These are phyloP conservation scores for Microplitis deprimator DNA, from an alignment of 2,888 invertebrate species.

Conservation along the genomic window DNA sequence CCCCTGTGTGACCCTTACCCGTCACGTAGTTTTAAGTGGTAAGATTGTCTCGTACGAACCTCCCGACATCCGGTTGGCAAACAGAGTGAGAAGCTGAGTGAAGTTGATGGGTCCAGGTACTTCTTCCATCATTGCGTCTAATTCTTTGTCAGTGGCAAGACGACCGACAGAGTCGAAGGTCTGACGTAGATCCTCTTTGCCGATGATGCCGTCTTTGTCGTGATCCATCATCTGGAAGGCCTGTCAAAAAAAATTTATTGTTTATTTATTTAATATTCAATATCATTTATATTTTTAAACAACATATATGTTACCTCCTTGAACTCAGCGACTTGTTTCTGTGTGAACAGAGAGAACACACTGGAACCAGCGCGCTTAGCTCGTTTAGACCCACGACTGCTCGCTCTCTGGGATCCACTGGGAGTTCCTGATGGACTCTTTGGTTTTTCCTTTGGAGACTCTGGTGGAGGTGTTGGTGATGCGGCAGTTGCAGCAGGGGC, in stretches of 20 bases:
- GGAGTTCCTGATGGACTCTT: conserved; percentile 72
- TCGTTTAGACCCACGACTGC: conserved; percentile 86
- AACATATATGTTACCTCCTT: conserved; percentile 80
- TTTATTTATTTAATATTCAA: conserved; percentile 9
- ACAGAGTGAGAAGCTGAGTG: conserved; percentile 92
- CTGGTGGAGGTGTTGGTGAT: conserved; percentile 79
- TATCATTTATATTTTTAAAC: not conserved
- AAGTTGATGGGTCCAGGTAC: conserved; percentile 95
- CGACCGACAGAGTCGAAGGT: conserved; percentile 94
- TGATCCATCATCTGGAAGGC: conserved; percentile 97
- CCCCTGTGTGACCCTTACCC: conserved; percentile 55
- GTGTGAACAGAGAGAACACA: conserved; percentile 97
- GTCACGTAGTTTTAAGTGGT: conserved; percentile 43
- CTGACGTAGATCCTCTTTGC: conserved; percentile 91
- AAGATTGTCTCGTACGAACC: conserved; percentile 70
- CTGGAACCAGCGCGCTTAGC: conserved; percentile 92
- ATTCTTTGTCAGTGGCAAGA: conserved; percentile 90
- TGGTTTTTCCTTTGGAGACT: conserved; percentile 79
- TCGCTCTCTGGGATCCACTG: conserved; percentile 78
- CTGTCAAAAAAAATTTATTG: conserved; percentile 69
- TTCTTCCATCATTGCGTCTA: conserved; percentile 90
- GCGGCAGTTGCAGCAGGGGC: conserved; percentile 74
- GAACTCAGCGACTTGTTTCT: conserved; percentile 96
- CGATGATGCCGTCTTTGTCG: conserved; percentile 92
- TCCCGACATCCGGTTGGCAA: conserved; percentile 93